phyloP scores from a whole-genome alignment of 2,113 vertebrate genomes.

The Chloropsis hardwickii region DNA sequence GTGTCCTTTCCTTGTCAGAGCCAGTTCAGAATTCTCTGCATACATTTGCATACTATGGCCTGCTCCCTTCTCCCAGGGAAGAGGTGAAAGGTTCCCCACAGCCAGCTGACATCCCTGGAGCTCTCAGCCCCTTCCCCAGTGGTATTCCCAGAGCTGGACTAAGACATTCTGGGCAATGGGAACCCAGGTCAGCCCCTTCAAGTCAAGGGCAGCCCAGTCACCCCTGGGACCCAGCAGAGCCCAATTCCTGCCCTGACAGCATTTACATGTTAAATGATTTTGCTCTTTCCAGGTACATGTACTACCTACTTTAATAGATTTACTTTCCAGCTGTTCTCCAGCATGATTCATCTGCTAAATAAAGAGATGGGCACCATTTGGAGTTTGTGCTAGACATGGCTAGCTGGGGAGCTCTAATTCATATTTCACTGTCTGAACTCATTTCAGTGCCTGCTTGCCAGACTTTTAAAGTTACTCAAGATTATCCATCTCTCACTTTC shows the following conservation, averaged over 20 bases:
- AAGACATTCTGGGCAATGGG: background rate
- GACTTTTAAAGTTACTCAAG: background rate
- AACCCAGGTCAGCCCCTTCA: background rate
- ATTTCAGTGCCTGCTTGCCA: background rate
- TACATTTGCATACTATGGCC: rapidly evolving
- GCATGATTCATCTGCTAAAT: background rate
- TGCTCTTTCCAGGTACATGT: background rate
- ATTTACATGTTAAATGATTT: background rate
- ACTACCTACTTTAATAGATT: background rate
- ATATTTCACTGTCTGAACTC: background rate
- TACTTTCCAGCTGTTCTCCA: background rate
- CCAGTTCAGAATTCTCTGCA: background rate
- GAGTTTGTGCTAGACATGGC: background rate
- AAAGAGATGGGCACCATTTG: background rate
- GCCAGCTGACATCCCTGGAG: rapidly evolving
- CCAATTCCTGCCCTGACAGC: rapidly evolving
- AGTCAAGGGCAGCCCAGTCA: background rate
- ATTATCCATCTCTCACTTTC: background rate
- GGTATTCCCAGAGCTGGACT: background rate
- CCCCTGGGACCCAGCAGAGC: rapidly evolving
- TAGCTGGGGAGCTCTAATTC: background rate
- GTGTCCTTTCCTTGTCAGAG: background rate
- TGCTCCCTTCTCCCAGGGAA: background rate
- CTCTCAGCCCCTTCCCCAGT: rapidly evolving
- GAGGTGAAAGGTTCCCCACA: background rate